These are phyloP conservation scores for Aurelia sp. DNA, from an alignment of 30 jellyfish, hydroid and myxozoan species.

Conservation along the genomic window DNA sequence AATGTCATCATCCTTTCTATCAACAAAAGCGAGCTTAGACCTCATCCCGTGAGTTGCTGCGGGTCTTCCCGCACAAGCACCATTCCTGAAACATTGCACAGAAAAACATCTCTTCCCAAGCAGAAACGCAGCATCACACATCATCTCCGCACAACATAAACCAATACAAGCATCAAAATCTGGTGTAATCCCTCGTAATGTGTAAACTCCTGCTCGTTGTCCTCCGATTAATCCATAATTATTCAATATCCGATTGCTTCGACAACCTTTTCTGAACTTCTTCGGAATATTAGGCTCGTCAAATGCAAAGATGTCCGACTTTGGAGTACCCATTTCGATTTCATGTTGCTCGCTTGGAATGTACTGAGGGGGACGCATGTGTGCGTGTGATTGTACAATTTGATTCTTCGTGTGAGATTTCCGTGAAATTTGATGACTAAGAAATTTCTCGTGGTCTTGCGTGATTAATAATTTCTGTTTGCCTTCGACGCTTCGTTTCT, in stretches of 20 bases:
- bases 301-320: slow-evolving; percentile 63
- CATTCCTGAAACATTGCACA: slow-evolving; percentile 92
- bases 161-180: slow-evolving; percentile 87
- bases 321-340: slow-evolving; percentile 66
- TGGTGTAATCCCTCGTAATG: slow-evolving; percentile 93
- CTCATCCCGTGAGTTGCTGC: slow-evolving; percentile 82
- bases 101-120: slow-evolving; percentile 96
- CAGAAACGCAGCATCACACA: slow-evolving; percentile 98
- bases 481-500: slow-evolving; percentile 57
- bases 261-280: slow-evolving; percentile 78
- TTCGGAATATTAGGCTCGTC: slow-evolving; percentile 93
- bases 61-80: slow-evolving; percentile 90
- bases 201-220: slow-evolving; percentile 95
- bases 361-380: too few relatives aligned
- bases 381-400: too few relatives aligned
- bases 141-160: slow-evolving; percentile 91
- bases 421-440: slow-evolving; percentile 49
- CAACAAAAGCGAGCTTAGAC: slow-evolving; percentile 88
- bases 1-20: slow-evolving; percentile 81
- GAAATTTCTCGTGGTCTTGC: slow-evolving; percentile 68
- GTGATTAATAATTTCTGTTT: slow-evolving; percentile 69
- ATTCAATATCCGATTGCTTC: slow-evolving; percentile 63
- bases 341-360: slow-evolving; percentile 24
- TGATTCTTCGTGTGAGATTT: slow-evolving; percentile 25
- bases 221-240: slow-evolving; percentile 93